Evolutionary conservation across 2,797 vertebrate genomes (phyloP), one percentile per base, ranked within the genome.

Genomic region (Enteromius trimaculatus): DNA sequence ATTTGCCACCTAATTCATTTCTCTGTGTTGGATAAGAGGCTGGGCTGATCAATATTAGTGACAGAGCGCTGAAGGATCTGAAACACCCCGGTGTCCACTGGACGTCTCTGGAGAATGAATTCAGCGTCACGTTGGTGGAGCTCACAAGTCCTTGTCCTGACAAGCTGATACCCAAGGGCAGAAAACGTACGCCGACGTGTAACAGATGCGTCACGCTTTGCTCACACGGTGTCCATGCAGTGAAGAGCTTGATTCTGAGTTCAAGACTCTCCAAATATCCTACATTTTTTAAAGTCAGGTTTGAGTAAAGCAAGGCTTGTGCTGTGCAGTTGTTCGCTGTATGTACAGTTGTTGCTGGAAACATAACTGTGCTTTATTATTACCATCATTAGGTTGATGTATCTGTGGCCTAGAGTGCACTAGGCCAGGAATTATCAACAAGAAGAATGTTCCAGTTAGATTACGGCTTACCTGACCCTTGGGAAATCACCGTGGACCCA

Each of bases 321-420:
- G 37, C 17, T 31, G 49, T 29, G 10, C 5, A 60, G 37, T 37
- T 26, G 39, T 21, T 19, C 19, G 13, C 23, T 44, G 37, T 62
- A 69, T 68, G 76, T 62, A 68, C 39, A 82, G 37, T 19, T 77
- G n/a, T 72, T 55, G 49, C 29, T 77, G 39, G 47, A 13, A 81
- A 76, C 68, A 80, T 68, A 80, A 66, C 26, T 65, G 10, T 39
- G 80, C 74, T 53, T 31, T 47, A 72, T 39, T 77, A 31, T 77
- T 58, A 81, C 88, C 86, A 88, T 90, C 86, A 87, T 89, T 86
- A 88, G 83, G 69, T 77, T 86, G 90, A 93, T 91, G 86, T 88
- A 86, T 82, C 60, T 44, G 26, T 76, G 53, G 65, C 68, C 87
- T 74, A 71, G 82, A 29, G 21, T 65, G 79, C 42, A 14, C 42